These are phyloP conservation scores for Synanthedon myopaeformis DNA, from an alignment of 2,888 invertebrate genomes.

Conservation along the genomic window DNA sequence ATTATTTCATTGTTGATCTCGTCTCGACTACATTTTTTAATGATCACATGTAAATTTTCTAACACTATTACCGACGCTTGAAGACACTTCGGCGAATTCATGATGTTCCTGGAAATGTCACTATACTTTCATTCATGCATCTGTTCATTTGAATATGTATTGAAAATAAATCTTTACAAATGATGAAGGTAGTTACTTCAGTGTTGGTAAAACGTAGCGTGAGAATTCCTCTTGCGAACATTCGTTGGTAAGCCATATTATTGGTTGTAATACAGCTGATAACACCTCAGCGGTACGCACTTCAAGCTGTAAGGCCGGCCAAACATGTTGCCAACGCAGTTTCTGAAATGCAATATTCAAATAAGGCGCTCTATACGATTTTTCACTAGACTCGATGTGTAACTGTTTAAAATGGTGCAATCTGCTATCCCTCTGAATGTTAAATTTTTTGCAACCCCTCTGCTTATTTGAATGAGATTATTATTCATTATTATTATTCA, in stretches of 20 bases:
- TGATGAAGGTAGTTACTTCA: conserved; percentile 73
- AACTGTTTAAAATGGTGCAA: no score
- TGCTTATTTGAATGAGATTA: no score
- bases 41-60: conserved; percentile 89
- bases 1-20: conserved; percentile 85
- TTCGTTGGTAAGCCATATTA: conserved; percentile 85
- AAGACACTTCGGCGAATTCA: conserved; percentile 82
- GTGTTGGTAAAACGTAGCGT: conserved; percentile 83
- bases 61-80: conserved; percentile 89
- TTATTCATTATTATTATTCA: no score
- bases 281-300: conserved; percentile 87
- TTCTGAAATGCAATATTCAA: conserved; percentile 73
- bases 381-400: no score
- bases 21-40: conserved; percentile 86
- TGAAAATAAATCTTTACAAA: conserved; percentile 4
- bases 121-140: background rate
- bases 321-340: conserved; percentile 94
- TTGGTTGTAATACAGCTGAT: conserved; percentile 86
- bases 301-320: conserved; percentile 90
- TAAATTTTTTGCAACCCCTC: no score
- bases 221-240: conserved; percentile 84
- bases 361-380: no score
- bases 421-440: no score
- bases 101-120: conserved; percentile 71
- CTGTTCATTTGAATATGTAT: background rate